Evolutionary conservation across 2,888 invertebrate genomes (phyloP), one percentile per base, ranked within the genome.

Genomic region (Corythucha ciliata): DNA sequence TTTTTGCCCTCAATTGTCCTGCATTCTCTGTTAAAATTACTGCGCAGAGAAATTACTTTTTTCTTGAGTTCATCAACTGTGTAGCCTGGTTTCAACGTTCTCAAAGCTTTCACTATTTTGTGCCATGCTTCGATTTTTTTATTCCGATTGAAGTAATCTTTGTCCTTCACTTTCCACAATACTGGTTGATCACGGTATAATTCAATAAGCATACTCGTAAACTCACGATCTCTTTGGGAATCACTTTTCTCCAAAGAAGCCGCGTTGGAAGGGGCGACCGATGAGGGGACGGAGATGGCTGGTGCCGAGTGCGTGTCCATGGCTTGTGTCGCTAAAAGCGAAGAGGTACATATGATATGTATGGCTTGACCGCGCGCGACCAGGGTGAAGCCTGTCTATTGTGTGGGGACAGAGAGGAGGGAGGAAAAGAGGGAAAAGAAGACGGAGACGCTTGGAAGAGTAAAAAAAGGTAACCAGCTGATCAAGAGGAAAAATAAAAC

Each of bases 81-180:
- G 45, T 45, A 45, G 33, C 33, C 33, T 12, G 45, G 45, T 45
- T 45, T 45, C 4, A 45, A 45, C 20, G 33, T 24, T 47, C 18
- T 39, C 26, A 47, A 25, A n/a, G 48, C 12, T 12, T 7, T 25
- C 20, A 45, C 6, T 12, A 45, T 32, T 45, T n/a, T 45, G 8
- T 45, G 32, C 32, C 32, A 45, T 8, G 36, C 26, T 16, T n/a
- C n/a, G n/a, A n/a, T n/a, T 16, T 25, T 20, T 46, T 46, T 46
- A 33, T 46, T 32, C 16, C 34, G 10, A 22, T 46, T 46, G 22
- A 34, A 32, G 21, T 46, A 46, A 20, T 46, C 46, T 46, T 37
- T 12, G 25, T 24, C 20, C 26, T 26, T 12, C 12, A 36, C 16
- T 36, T 36, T 10, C 37, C 37, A 36, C 37, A 36, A 36, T 12